Evolutionary conservation across 2,797 vertebrate species (phyloP).

Genomic region (Smutsia gigantea): DNA sequence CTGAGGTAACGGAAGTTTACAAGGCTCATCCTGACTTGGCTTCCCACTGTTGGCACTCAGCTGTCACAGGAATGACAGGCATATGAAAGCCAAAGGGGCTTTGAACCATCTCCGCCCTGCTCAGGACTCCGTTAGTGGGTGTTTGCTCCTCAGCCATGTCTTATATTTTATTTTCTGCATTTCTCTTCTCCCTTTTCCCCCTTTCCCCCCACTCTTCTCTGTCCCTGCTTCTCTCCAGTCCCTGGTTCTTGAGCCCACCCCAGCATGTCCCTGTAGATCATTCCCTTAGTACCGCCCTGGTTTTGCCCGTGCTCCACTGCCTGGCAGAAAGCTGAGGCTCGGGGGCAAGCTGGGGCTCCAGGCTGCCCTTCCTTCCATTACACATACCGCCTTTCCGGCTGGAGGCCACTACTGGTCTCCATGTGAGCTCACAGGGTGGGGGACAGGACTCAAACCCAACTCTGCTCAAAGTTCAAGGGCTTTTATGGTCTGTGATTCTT

Average conservation of each 20-base stretch:
- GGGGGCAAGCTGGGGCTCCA: background rate
- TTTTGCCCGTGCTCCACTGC: slow-evolving; percentile 26
- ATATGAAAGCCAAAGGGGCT: slow-evolving; percentile 7
- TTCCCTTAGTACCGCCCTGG: background rate
- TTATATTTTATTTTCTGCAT: background rate
- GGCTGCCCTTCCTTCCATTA: background rate
- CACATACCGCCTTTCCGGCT: background rate
- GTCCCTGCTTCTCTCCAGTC: background rate
- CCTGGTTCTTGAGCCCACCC: background rate
- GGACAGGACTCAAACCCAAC: background rate
- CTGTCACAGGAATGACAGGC: background rate
- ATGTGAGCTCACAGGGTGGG: background rate
- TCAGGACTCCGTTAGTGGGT: background rate
- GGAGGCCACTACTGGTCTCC: background rate
- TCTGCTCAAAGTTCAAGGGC: slow-evolving; percentile 8
- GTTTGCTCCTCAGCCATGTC: background rate
- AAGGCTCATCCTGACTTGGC: background rate
- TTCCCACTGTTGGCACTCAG: background rate
- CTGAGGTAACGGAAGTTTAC: background rate
- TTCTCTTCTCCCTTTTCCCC: background rate
- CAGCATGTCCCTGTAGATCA: background rate
- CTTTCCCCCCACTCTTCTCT: background rate
- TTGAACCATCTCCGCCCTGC: background rate
- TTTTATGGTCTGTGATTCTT: background rate
- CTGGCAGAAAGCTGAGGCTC: background rate